Conservation (phyloP, 2,797 vertebrate genomes). For the Pteronotus mesoamericanus region DNA sequence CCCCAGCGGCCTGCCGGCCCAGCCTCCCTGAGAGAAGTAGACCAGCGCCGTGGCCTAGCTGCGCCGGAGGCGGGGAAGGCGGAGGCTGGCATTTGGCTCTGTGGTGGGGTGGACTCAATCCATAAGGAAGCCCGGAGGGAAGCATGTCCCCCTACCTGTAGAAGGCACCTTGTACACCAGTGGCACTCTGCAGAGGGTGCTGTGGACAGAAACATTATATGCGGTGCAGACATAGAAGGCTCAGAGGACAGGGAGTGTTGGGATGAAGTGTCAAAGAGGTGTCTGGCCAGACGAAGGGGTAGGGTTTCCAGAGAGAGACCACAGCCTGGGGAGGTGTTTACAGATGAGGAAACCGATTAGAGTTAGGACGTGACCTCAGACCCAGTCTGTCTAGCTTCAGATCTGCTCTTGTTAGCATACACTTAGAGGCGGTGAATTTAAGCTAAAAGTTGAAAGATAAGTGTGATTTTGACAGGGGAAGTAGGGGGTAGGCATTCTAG, state of each 20-base stretch:
- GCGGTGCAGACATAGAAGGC: rapidly evolving
- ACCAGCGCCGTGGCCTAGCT: not conserved
- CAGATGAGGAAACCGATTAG: not conserved
- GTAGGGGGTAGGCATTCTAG: not conserved
- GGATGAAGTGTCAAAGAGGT: not conserved
- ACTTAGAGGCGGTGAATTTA: not conserved
- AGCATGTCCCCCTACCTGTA: not conserved
- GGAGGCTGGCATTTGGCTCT: not conserved
- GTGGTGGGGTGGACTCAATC: not conserved
- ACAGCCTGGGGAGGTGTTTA: not conserved
- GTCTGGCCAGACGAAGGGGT: not conserved
- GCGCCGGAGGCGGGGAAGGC: not conserved
- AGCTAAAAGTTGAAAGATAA: not conserved
- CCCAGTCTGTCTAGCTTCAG: not conserved
- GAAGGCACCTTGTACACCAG: not conserved
- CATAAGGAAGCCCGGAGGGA: not conserved
- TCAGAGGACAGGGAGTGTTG: not conserved
- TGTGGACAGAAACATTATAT: not conserved
- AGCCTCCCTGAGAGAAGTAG: not conserved
- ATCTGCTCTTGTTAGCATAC: not conserved
- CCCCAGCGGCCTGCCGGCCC: not conserved
- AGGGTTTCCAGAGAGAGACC: not conserved
- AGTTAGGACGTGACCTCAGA: not conserved
- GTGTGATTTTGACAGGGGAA: not conserved
- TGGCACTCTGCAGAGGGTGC: not conserved